Evolutionary conservation across 2,797 vertebrate genomes (phyloP).

Genomic region (Gambusia yucatana): DNA sequence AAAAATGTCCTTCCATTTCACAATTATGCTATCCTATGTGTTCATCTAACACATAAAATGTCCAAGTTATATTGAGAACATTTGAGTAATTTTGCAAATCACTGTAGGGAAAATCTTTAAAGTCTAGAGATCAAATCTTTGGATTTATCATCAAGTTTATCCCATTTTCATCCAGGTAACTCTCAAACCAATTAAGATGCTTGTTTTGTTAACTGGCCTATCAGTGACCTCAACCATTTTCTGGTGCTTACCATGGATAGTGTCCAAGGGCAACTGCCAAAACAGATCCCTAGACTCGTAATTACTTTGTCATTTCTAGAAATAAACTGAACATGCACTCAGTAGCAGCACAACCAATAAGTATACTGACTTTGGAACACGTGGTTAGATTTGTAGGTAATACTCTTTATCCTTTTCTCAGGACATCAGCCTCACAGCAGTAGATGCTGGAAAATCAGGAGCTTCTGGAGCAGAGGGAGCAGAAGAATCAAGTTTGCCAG

Average conservation of each 20-base stretch:
- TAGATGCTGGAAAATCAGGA: conserved; percentile 61
- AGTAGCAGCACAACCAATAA: not conserved
- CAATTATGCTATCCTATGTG: not conserved
- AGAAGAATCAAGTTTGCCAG: conserved; percentile 57
- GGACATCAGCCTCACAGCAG: conserved; percentile 64
- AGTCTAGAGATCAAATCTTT: not conserved
- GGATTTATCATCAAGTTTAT: not conserved
- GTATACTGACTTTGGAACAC: not conserved
- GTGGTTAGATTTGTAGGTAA: not conserved
- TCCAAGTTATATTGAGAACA: not conserved
- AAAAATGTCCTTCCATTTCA: not conserved
- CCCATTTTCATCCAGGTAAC: not conserved
- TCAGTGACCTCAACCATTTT: not conserved
- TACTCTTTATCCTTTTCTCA: conserved; percentile 36
- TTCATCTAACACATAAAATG: not conserved
- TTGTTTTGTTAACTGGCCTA: not conserved
- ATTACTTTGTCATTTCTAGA: conserved; percentile 59
- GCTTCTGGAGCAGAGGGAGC: conserved; percentile 64
- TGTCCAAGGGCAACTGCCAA: not conserved
- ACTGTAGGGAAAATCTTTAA: not conserved
- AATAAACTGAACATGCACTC: conserved; percentile 6
- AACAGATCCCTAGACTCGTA: conserved; percentile 20
- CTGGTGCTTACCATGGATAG: not conserved
- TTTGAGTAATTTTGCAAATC: not conserved
- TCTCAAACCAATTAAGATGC: not conserved